Percentiles rank a stretch among this genome's conserved stretches.
phyloP scores from a whole-genome alignment of 2,797 vertebrate genomes.

The Alfaro cultratus region DNA sequence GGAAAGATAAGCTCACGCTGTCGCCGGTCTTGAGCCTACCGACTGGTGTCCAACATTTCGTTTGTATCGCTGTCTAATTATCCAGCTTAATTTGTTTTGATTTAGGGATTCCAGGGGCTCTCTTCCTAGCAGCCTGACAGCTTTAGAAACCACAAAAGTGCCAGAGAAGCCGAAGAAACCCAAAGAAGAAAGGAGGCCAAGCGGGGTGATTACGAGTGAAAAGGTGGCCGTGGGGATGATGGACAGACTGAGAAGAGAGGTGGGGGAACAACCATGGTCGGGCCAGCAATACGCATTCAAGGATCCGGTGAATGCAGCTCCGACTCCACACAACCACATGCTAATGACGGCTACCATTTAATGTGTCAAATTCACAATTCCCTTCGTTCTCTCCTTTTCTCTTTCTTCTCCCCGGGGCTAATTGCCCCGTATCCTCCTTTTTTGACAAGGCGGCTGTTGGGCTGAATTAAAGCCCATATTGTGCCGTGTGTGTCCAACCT shows the following conservation, averaged over 20 bases:
- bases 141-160: conserved; percentile 70
- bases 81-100: conserved; percentile 70
- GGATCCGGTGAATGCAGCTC: conserved; percentile 68
- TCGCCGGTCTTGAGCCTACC: conserved; percentile 26
- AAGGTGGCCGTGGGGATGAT: conserved; percentile 68
- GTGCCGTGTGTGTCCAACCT: conserved; percentile 65
- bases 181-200: conserved; percentile 58
- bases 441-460: conserved; percentile 77
- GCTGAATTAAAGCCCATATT: conserved; percentile 83
- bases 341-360: conserved; percentile 82
- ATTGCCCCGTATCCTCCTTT: conserved; percentile 77
- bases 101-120: conserved; percentile 49
- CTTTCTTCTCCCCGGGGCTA: conserved; percentile 68
- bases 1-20: conserved; percentile 32
- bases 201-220: conserved; percentile 70
- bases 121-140: conserved; percentile 44
- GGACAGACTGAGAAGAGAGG: conserved; percentile 61
- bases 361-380: conserved; percentile 79
- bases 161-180: conserved; percentile 64
- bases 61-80: conserved; percentile 65
- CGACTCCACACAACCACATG: conserved; percentile 76
- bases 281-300: conserved; percentile 75
- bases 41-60: conserved; percentile 41
- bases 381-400: conserved; percentile 57
- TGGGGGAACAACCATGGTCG: conserved; percentile 45